phyloP scores from a whole-genome alignment of 2,797 vertebrate species.

The Lemur catta region DNA sequence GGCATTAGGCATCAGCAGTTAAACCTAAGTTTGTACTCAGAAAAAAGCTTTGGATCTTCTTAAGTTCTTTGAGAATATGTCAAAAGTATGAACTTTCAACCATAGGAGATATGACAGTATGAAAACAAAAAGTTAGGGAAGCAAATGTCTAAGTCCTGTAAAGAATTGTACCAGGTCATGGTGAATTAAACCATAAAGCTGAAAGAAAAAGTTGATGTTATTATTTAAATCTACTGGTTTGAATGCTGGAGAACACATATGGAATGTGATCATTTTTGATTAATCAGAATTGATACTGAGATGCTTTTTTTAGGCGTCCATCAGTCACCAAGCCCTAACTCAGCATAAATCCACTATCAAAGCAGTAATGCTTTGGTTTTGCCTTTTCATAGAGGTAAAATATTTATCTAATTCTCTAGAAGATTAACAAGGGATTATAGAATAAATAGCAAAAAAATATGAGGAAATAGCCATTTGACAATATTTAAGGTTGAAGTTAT shows the following conservation, averaged over 20 bases:
- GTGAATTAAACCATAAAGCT: background rate
- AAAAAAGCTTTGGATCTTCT: background rate
- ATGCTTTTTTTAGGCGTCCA: background rate
- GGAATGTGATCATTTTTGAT: background rate
- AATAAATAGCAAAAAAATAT: background rate
- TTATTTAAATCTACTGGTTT: background rate
- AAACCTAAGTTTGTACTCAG: background rate
- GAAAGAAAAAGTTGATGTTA: background rate
- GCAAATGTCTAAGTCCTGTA: background rate
- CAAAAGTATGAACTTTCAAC: background rate
- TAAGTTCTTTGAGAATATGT: background rate
- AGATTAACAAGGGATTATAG: background rate
- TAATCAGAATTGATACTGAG: background rate
- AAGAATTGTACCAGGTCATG: background rate
- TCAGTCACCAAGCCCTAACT: background rate
- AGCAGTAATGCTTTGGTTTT: background rate
- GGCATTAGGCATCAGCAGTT: background rate
- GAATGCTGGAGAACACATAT: background rate
- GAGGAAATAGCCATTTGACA: background rate
- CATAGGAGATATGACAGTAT: background rate
- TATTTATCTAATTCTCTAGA: background rate
- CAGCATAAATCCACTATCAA: background rate
- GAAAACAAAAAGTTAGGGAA: background rate
- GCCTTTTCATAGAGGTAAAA: background rate
- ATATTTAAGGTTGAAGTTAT: background rate